Conservation (phyloP, 2,113 vertebrate species). For the Misgurnus mizolepis region DNA sequence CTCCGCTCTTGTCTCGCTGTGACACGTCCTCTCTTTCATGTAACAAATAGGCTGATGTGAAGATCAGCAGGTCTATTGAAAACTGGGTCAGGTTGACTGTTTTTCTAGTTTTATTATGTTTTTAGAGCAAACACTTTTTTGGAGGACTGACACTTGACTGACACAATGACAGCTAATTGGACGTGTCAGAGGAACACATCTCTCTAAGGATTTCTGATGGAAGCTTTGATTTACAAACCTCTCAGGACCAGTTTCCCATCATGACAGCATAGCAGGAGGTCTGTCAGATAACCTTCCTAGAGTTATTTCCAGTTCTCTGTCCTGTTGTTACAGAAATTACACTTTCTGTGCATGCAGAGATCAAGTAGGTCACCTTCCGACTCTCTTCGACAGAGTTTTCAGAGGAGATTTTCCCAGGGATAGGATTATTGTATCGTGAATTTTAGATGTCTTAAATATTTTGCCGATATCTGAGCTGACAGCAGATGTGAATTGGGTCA, state of each 20-base stretch:
- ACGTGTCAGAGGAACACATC: constrained; percentile 5
- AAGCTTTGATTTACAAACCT: constrained; percentile 6
- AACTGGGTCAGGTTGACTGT: constrained; percentile 37
- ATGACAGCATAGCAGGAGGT: not conserved
- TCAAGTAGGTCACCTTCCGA: not conserved
- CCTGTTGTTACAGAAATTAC: constrained; percentile 37
- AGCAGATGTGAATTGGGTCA: constrained; percentile 12
- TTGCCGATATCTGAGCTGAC: constrained; percentile 6
- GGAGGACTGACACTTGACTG: constrained; percentile 31
- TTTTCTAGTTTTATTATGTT: not conserved
- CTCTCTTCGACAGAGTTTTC: not conserved
- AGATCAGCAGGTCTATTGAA: constrained; percentile 11
- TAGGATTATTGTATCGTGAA: not conserved
- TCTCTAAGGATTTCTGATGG: not conserved
- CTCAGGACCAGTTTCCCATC: not conserved
- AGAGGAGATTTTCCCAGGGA: not conserved
- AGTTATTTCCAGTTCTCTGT: constrained; percentile 12
- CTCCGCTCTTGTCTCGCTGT: constrained; percentile 19
- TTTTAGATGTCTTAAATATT: constrained; percentile 10
- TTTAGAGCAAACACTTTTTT: not conserved
- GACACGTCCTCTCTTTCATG: constrained; percentile 13
- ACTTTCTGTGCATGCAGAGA: not conserved
- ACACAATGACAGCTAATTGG: constrained; percentile 48
- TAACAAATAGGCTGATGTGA: constrained; percentile 37
- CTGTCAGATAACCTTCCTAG: constrained; percentile 25